Evolutionary conservation across 2,797 vertebrate genomes (phyloP), one percentile per base, ranked within the genome.

Genomic region (Pygocentrus nattereri): DNA sequence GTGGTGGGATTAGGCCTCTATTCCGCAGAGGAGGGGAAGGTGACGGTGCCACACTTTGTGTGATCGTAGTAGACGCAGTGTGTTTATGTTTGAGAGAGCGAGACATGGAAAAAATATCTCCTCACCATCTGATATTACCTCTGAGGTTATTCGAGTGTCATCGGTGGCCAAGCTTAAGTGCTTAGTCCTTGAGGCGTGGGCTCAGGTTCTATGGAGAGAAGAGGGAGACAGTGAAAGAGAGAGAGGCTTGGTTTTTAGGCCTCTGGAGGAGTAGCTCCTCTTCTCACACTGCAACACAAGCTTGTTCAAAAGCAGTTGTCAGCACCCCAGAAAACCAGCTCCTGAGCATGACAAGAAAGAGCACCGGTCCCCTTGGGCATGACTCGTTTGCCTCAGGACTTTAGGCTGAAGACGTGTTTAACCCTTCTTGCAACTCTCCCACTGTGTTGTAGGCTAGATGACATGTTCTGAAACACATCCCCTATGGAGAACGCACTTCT

Each of bases 261-360:
- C 67, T 49, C 70, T 44, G 62, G 79, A 78, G 41, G 34, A 77
- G 72, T 25, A 25, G 69, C 69, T 44, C 68, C 67, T 64, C 74
- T 73, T 49, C 23, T 62, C 8, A n/a, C 58, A 58, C 67, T 80
- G 67, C 58, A 67, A 76, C 69, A 75, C 71, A 79, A n/a, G 18
- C 76, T 52, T 71, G 41, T 52, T 65, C 62, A 31, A 25, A 8
- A 23, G 31, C 83, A 81, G 71, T 74, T 83, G 82, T 79, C 64
- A 49, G 71, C 76, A 31, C 74, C 30, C 16, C 41, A 81, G 68
- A 84, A 61, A 80, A 71, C 58, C 65, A 70, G 82, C 61, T 70
- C 81, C 76, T 44, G 59, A 80, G 64, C 27, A 47, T 54, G 74
- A 44, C 21, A 38, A 49, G 21, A 82, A 73, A 73, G 67, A 78